These are phyloP conservation scores for Brenthis ino DNA, from an alignment of 2,888 invertebrate genomes.

Conservation along the genomic window DNA sequence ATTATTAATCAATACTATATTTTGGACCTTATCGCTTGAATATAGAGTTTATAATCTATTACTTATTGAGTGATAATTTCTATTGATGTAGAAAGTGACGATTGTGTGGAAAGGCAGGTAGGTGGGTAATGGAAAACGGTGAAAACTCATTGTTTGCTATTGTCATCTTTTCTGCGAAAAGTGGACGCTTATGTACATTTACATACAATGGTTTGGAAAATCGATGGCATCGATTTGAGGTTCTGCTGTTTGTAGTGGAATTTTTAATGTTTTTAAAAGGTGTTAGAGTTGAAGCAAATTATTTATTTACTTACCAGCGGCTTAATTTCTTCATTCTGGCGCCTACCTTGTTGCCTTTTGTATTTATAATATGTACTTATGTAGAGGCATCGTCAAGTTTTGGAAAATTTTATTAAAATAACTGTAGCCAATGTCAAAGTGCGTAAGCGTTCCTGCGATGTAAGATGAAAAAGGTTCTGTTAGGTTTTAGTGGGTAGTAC, in stretches of 20 bases:
- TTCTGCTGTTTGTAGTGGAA: slow-evolving; percentile 4
- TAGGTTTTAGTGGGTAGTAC: no score
- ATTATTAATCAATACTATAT: slow-evolving; percentile 36
- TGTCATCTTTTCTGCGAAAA: slow-evolving; percentile 39
- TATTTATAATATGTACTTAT: no score
- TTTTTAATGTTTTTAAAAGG: neutral
- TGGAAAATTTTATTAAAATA: no score
- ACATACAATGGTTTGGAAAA: slow-evolving; percentile 29
- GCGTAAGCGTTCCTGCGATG: no score
- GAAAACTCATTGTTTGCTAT: slow-evolving; percentile 55
- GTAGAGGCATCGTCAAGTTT: no score
- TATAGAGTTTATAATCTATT: slow-evolving; percentile 38
- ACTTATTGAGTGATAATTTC: slow-evolving; percentile 45
- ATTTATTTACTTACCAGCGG: no score
- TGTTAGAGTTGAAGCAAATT: neutral
- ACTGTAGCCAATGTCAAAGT: no score
- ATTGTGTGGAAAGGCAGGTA: slow-evolving; percentile 66
- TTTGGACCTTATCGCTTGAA: slow-evolving; percentile 32
- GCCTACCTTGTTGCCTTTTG: no score
- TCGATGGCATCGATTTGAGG: neutral
- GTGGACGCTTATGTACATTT: slow-evolving; percentile 25
- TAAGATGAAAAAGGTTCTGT: no score
- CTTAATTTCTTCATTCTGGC: neutral
- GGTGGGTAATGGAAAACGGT: slow-evolving; percentile 57
- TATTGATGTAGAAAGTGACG: slow-evolving; percentile 63